These are phyloP conservation scores for Parazoanthus darwini DNA, from an alignment of 92 coral and sea anemone genomes.

Conservation along the genomic window DNA sequence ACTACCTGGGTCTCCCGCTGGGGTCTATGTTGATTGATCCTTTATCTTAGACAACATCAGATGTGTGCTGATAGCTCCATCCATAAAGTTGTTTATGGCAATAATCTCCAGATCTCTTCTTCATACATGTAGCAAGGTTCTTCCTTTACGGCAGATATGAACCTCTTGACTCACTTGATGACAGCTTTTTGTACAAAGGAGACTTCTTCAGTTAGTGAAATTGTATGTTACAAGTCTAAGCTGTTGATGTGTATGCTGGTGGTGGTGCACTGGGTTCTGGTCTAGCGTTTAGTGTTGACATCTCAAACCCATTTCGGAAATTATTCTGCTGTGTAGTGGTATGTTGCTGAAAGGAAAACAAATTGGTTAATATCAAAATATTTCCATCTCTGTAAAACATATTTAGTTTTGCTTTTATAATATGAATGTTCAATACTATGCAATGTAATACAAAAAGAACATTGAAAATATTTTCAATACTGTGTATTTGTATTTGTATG, in stretches of 20 bases:
- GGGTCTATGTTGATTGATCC: too few relatives aligned
- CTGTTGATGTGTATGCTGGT: not conserved
- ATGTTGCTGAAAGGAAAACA: slow-evolving; percentile 1
- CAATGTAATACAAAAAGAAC: too few relatives aligned
- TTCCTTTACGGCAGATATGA: not conserved
- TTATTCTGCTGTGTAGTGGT: slow-evolving; percentile 6
- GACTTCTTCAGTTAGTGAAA: not conserved
- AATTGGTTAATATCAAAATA: not conserved
- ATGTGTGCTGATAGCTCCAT: too few relatives aligned
- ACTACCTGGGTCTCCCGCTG: too few relatives aligned
- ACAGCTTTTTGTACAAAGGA: not conserved
- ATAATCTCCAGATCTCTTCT: too few relatives aligned
- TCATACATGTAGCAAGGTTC: too few relatives aligned
- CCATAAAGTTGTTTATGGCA: too few relatives aligned
- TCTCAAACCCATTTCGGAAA: slow-evolving; percentile 22
- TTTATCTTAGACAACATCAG: too few relatives aligned
- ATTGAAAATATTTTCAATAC: too few relatives aligned
- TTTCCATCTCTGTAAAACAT: too few relatives aligned
- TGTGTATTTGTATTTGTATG: not conserved
- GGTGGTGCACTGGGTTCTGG: slow-evolving; percentile 21
- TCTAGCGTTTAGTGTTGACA: slow-evolving; percentile 16
- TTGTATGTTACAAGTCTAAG: not conserved
- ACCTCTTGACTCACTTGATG: not conserved
- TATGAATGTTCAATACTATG: not conserved
- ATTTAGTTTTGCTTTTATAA: too few relatives aligned